Evolutionary conservation across 2,888 invertebrate species (phyloP), one percentile per base, ranked within the genome.

Genomic region (Nudaria mundana): DNA sequence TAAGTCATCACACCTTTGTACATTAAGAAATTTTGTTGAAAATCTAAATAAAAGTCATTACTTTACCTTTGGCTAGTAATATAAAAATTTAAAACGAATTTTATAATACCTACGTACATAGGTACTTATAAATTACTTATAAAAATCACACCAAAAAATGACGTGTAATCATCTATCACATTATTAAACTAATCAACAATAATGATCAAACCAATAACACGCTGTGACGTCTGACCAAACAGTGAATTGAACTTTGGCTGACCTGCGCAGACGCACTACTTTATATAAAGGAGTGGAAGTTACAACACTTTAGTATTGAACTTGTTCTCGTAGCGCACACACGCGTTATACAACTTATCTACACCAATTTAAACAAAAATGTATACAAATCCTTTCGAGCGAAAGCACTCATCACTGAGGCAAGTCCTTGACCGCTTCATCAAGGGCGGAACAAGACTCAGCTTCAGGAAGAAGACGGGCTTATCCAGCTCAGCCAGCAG

Each of bases 381-480:
- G 93, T 93, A 91, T 63, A 92, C 93, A 44, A 93, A 93, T 72
- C 93, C 93, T 37, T 93, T 93, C 69, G 92, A 93, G 54, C 90
- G 93, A 56, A 93, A 93, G 60, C 93, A 93, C 71, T 92, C 92
- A n/a, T 91, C 91, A 39, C 86, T 93, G 67, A 89, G 92, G 58
- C 92, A 93, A 67, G 89, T 91, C 63, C 79, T 93, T 61, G 93
- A 93, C 69, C 90, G 90, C 43, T 80, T 93, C 45, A 81, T 93
- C 51, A 62, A 53, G 33, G 90, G 90, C 8, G 89, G 89, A 30
- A 70, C 81, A 7, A 71, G 78, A 31, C 59, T 81, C 2, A 82
- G 79, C 56, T 85, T 87, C 55, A 73, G 71, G 31, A 80, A 71
- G 67, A 86, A 84, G 57, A 71, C 72, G 12, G 59, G 59, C 12